Percentiles rank a stretch among this genome's conserved stretches.
phyloP scores from a whole-genome alignment of 2,113 vertebrate species.

The Meleagris gallopavo region DNA sequence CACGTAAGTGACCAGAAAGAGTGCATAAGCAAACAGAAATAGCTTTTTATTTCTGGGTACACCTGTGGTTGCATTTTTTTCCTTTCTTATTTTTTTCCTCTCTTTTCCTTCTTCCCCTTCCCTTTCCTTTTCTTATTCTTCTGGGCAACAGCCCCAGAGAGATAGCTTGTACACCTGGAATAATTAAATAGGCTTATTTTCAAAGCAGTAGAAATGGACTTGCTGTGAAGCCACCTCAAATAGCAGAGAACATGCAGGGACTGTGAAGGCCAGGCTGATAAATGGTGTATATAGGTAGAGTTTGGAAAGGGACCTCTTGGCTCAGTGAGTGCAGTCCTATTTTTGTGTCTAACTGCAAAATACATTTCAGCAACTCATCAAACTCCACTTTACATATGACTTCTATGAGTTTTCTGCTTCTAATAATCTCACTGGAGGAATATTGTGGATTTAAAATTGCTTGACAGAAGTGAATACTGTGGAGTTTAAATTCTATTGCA shows the following conservation, averaged over 20 bases:
- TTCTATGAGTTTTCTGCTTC: background rate
- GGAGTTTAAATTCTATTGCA: background rate
- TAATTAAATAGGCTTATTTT: background rate
- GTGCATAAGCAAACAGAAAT: background rate
- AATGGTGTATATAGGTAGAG: accelerated
- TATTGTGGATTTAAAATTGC: background rate
- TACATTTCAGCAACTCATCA: background rate
- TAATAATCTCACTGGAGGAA: background rate
- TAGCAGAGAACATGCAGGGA: background rate
- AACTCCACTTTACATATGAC: background rate
- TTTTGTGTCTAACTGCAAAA: background rate
- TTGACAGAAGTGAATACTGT: background rate
- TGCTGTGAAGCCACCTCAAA: background rate
- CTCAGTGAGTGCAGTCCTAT: background rate
- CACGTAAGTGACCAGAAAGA: background rate
- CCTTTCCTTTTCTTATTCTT: background rate
- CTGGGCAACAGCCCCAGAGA: background rate
- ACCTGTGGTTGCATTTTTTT: background rate
- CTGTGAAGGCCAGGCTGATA: background rate
- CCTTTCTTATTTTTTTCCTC: background rate
- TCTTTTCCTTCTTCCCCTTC: background rate
- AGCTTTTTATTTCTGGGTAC: background rate
- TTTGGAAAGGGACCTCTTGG: background rate
- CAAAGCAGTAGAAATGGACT: background rate
- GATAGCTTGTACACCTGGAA: background rate